Conservation (phyloP, 2,113 vertebrate genomes). For the Ptilorrhoa leucosticta region DNA sequence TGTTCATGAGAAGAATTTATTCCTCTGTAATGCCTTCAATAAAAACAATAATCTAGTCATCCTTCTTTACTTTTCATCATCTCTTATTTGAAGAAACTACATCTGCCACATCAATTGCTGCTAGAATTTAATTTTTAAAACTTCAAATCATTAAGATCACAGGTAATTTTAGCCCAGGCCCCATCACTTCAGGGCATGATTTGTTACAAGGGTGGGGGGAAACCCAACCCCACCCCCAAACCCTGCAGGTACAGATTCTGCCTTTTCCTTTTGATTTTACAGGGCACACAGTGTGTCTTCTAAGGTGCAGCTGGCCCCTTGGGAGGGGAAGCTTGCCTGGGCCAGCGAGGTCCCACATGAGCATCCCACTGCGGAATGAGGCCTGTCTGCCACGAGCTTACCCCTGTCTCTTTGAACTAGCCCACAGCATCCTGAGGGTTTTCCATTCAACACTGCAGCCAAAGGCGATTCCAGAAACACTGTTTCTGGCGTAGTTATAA, state of each 20-base stretch:
- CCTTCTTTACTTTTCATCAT: slow-evolving; percentile 37
- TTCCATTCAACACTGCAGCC: neutral
- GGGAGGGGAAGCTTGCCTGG: neutral
- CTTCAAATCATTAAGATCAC: slow-evolving; percentile 8
- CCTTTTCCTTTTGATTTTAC: neutral
- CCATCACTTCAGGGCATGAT: neutral
- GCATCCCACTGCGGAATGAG: neutral
- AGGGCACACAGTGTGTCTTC: neutral
- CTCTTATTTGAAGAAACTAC: neutral
- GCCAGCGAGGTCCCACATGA: neutral
- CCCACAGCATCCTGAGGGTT: neutral
- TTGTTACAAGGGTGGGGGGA: neutral
- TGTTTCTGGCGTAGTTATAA: rapidly evolving
- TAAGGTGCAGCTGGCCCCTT: neutral
- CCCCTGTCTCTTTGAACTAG: neutral
- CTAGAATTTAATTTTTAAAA: slow-evolving; percentile 8
- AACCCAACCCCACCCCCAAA: neutral
- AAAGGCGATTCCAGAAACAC: neutral
- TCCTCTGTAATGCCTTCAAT: neutral
- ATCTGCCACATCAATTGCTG: slow-evolving; percentile 36
- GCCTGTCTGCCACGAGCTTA: neutral
- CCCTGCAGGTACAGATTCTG: neutral
- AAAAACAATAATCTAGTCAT: slow-evolving; percentile 36
- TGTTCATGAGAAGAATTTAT: slow-evolving; percentile 8
- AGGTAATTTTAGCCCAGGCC: neutral